Evolutionary conservation across 2,797 vertebrate species (phyloP), one percentile per base, ranked within the genome.

Genomic region (Lagodon rhomboides): DNA sequence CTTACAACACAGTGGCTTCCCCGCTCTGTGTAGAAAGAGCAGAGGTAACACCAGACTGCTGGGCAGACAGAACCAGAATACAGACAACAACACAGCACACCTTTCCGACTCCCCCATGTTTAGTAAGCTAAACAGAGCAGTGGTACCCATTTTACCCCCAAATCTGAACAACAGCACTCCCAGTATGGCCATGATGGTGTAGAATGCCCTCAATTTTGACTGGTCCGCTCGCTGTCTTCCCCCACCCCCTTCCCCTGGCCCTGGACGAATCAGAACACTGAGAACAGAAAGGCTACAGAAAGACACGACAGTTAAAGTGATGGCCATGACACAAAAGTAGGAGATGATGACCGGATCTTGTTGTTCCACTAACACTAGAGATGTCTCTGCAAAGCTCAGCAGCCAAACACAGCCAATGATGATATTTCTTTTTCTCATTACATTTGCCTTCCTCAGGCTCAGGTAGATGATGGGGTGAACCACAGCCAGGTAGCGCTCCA

Each of bases 221-320:
- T 53, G 20, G 9, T 43, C 65, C 11, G 54, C 34, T 15, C 4
- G 34, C 15, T 23, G 13, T 38, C 50, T 43, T 6, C 3, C 34
- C 51, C 65, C 20, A 17, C 20, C 47, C 50, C 12, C 49, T 15
- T 38, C 30, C 20, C 64, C 65, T 12, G 65, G 50, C 30, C 50
- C 34, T 12, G 50, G 65, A 54, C 15, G 30, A 43, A 38, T 43
- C 34, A 68, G 65, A 53, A 41, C 50, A 54, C 20, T 3, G 50
- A 68, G 65, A 43, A 68, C 50, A 17, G 50, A 68, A 11, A 54
- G n/a, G 9, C 65, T 54, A 34, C 65, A 68, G 50, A 68, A 68
- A 43, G 34, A 54, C 6, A 25, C 1, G 13, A 68, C 22, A 16
- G 10, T 2, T 18, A 54, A 11, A 34, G 15, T 3, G 2, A 25